phyloP scores from a whole-genome alignment of 2,888 invertebrate genomes.

The Baronia brevicornis region DNA sequence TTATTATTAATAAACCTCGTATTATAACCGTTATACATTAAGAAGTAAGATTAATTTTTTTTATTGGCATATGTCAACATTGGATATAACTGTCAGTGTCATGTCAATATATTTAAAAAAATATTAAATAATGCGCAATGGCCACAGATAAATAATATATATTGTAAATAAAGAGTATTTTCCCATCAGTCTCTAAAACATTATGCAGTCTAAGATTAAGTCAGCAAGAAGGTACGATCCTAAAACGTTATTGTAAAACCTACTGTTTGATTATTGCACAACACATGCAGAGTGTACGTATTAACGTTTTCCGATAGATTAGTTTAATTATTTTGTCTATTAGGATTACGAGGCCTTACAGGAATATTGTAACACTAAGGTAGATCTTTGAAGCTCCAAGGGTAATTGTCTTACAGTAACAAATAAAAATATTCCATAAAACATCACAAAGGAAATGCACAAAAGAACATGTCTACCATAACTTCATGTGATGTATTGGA shows the following conservation, averaged over 20 bases:
- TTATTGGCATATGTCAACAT: too few relatives aligned
- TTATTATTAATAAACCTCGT: too few relatives aligned
- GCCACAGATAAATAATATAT: slow-evolving; percentile 25
- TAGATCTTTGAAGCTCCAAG: slow-evolving; percentile 38
- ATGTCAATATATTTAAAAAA: not conserved
- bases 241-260: slow-evolving; percentile 47
- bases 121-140: slow-evolving; percentile 13
- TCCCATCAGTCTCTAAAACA: slow-evolving; percentile 51
- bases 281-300: slow-evolving; percentile 69
- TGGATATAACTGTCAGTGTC: slow-evolving; percentile 5
- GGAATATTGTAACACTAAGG: slow-evolving; percentile 22
- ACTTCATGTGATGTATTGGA: too few relatives aligned
- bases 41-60: too few relatives aligned
- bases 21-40: too few relatives aligned
- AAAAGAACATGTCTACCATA: too few relatives aligned
- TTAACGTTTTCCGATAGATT: slow-evolving; percentile 39
- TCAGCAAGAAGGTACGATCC: slow-evolving; percentile 53
- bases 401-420: slow-evolving; percentile 22
- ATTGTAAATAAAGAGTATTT: slow-evolving; percentile 27
- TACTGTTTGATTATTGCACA: slow-evolving; percentile 68
- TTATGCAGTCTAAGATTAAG: slow-evolving; percentile 36
- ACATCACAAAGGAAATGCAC: too few relatives aligned
- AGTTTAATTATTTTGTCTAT: slow-evolving; percentile 32
- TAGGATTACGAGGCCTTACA: slow-evolving; percentile 33
- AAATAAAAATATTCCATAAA: too few relatives aligned